Percentiles rank a stretch among this genome's conserved stretches.
Conservation (phyloP, 2,888 invertebrate genomes). For the Liopterus haemorrhoidalis region DNA sequence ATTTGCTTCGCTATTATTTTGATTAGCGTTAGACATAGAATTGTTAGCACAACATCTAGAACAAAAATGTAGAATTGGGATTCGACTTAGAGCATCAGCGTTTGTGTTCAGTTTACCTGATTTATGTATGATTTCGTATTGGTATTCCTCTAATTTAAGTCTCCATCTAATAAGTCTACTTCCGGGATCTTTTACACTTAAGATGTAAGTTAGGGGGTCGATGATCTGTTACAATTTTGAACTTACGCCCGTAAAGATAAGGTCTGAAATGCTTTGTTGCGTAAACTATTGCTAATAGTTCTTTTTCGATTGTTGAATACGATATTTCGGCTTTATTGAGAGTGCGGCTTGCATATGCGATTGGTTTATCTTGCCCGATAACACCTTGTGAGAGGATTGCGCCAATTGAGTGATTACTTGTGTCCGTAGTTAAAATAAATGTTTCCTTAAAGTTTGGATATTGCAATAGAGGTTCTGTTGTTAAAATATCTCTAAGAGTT, state of each 20-base stretch:
- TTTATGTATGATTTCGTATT: too few species aligned
- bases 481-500: constrained; percentile 26
- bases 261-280: neutral
- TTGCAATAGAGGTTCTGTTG: constrained; percentile 12
- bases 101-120: constrained; percentile 1
- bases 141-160: constrained; percentile 1
- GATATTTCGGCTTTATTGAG: neutral
- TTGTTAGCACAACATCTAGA: too few species aligned
- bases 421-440: constrained; percentile 33
- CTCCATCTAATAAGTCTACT: neutral
- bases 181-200: too few species aligned
- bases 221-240: too few species aligned
- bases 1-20: too few species aligned
- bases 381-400: constrained; percentile 30
- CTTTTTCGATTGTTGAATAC: constrained; percentile 1
- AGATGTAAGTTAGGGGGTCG: too few species aligned
- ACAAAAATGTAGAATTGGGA: too few species aligned
- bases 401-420: constrained; percentile 27
- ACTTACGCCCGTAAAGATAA: too few species aligned
- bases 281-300: constrained; percentile 1
- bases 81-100: constrained; percentile 12
- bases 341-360: constrained; percentile 30
- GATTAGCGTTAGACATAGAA: too few species aligned
- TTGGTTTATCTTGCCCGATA: constrained; percentile 28
- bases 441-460: constrained; percentile 29